phyloP scores from a whole-genome alignment of 2,113 vertebrate species.

The Chascanopsetta lugubris region DNA sequence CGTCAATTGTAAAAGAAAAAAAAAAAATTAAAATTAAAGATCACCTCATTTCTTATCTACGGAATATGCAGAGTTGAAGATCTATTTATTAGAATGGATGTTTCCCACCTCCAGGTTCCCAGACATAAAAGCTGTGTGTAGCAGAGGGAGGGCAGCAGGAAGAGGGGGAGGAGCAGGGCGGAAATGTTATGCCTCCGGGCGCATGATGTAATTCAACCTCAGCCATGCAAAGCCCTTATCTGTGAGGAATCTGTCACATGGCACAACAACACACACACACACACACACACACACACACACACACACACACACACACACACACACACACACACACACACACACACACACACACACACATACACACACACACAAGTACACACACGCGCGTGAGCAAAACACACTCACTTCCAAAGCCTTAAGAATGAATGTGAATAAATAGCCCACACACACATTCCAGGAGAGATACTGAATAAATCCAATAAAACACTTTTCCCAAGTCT shows the following conservation, averaged over 20 bases:
- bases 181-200: slow-evolving; percentile 34
- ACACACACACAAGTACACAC: background rate
- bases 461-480: slow-evolving; percentile 30
- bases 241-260: slow-evolving; percentile 27
- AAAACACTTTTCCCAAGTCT: background rate
- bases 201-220: slow-evolving; percentile 33
- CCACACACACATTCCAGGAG: slow-evolving; percentile 1
- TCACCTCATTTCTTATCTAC: background rate
- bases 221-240: slow-evolving; percentile 23
- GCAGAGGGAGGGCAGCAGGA: slow-evolving; percentile 10
- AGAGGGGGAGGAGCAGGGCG: background rate
- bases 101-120: slow-evolving; percentile 3
- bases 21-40: background rate
- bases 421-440: too few relatives aligned
- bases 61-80: background rate
- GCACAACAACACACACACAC: slow-evolving; percentile 14
- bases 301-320: background rate
- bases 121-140: slow-evolving; percentile 25
- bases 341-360: background rate
- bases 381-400: background rate
- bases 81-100: background rate
- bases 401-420: background rate
- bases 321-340: background rate
- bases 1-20: background rate
- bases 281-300: slow-evolving; percentile 2